These are phyloP conservation scores for Girardia tigrina DNA, from an alignment of 2,888 invertebrate genomes.

Conservation along the genomic window DNA sequence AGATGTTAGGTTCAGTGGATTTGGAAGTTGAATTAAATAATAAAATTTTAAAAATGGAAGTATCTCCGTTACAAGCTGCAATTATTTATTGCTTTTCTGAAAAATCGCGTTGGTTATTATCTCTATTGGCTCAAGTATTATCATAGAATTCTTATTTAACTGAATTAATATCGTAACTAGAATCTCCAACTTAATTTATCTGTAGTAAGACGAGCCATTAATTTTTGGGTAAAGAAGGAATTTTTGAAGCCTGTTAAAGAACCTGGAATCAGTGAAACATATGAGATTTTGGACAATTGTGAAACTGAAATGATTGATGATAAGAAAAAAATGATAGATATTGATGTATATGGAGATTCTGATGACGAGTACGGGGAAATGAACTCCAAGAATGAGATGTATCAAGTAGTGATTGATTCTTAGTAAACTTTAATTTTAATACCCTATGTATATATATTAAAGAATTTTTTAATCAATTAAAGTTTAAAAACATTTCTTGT, in stretches of 20 bases:
- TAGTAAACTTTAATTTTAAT: too few species aligned
- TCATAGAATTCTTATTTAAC: not conserved
- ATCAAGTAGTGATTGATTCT: too few species aligned
- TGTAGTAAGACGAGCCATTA: not conserved
- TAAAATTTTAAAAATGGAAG: conserved; percentile 65
- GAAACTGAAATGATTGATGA: not conserved
- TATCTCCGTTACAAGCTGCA: conserved; percentile 73
- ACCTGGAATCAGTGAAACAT: not conserved
- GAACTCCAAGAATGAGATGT: not conserved
- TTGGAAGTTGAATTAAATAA: conserved; percentile 75
- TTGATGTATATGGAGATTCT: not conserved
- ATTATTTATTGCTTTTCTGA: not conserved
- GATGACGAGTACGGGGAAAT: not conserved
- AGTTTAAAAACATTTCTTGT: too few species aligned
- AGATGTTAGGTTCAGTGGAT: conserved; percentile 72
- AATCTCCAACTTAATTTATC: conserved; percentile 16
- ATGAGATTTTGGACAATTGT: not conserved
- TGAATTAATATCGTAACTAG: too few species aligned
- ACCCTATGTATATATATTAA: too few species aligned
- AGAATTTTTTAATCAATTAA: too few species aligned
- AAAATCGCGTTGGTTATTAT: not conserved
- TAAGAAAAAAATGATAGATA: conserved; percentile 14
- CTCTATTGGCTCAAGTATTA: not conserved
- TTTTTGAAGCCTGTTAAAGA: conserved; percentile 1
- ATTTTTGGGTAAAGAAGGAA: not conserved